These are phyloP conservation scores for Mugil cephalus DNA, from an alignment of 2,113 vertebrate species.

Conservation along the genomic window DNA sequence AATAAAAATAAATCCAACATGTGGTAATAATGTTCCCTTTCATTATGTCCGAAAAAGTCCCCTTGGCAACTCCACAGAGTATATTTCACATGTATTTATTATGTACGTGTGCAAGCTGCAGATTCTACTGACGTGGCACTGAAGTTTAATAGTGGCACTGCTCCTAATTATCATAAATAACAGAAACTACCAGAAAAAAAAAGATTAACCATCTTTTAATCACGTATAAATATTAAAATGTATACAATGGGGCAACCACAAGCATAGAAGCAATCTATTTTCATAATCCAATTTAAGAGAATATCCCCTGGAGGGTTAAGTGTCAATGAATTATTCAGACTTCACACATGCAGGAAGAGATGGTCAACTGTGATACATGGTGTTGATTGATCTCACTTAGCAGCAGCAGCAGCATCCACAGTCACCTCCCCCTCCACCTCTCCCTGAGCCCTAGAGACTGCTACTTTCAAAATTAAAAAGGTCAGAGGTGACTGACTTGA, in stretches of 20 bases:
- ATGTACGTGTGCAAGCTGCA: not conserved
- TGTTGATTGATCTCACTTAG: conserved; percentile 71
- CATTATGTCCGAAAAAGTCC: not conserved
- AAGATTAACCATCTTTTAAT: not conserved
- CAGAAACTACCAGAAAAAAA: not conserved
- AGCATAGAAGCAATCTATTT: conserved; percentile 28
- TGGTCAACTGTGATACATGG: conserved; percentile 57
- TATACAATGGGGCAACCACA: not conserved
- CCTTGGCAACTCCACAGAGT: not conserved
- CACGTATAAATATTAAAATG: conserved; percentile 12
- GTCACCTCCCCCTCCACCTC: not conserved
- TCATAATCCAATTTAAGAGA: conserved; percentile 28
- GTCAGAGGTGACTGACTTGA: conserved; percentile 66
- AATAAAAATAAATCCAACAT: conserved; percentile 27
- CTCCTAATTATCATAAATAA: not conserved
- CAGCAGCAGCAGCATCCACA: conserved; percentile 21
- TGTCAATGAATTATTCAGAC: conserved; percentile 59
- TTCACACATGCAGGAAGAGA: conserved; percentile 55
- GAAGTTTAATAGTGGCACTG: not conserved
- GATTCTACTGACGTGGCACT: not conserved
- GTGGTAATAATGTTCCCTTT: conserved; percentile 13
- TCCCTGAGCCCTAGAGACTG: conserved; percentile 40
- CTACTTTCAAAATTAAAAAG: conserved; percentile 61
- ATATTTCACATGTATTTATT: conserved; percentile 4
- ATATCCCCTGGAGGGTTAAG: conserved; percentile 21